phyloP scores from a whole-genome alignment of 2,888 invertebrate genomes.

The Ophion ellenae region DNA sequence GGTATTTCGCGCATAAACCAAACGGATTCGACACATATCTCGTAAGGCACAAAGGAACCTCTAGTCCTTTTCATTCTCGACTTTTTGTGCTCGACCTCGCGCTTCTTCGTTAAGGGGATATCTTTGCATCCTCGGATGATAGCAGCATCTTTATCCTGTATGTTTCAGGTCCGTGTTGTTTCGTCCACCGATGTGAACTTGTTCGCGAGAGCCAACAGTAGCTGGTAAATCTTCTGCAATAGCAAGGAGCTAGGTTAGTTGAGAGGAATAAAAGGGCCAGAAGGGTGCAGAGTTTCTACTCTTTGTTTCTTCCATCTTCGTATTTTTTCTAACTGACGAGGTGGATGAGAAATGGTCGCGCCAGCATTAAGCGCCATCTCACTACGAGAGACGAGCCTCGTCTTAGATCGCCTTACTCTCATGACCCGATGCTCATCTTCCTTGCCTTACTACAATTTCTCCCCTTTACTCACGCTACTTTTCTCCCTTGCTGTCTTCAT shows the following conservation, averaged over 20 bases:
- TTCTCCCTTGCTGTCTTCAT: constrained; percentile 15
- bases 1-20: too few relatives aligned
- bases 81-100: constrained; percentile 1
- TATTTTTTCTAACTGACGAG: constrained; percentile 64
- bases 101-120: constrained; percentile 1
- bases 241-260: constrained; percentile 25
- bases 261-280: constrained; percentile 4
- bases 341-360: constrained; percentile 64
- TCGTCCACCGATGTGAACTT: constrained; percentile 40
- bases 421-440: constrained; percentile 50
- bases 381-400: constrained; percentile 37
- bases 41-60: background rate
- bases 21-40: too few relatives aligned
- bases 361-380: constrained; percentile 63
- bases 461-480: constrained; percentile 43
- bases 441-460: constrained; percentile 47
- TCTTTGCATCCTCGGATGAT: constrained; percentile 41
- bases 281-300: background rate
- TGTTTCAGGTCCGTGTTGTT: constrained; percentile 58
- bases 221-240: constrained; percentile 49
- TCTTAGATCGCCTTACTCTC: constrained; percentile 47
- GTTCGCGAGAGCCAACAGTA: constrained; percentile 32
- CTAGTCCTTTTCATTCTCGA: background rate
- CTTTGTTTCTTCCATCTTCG: constrained; percentile 52
- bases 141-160: constrained; percentile 39